Evolutionary conservation across 2,888 invertebrate species (phyloP).

Genomic region (Rhodophaea formosa): DNA sequence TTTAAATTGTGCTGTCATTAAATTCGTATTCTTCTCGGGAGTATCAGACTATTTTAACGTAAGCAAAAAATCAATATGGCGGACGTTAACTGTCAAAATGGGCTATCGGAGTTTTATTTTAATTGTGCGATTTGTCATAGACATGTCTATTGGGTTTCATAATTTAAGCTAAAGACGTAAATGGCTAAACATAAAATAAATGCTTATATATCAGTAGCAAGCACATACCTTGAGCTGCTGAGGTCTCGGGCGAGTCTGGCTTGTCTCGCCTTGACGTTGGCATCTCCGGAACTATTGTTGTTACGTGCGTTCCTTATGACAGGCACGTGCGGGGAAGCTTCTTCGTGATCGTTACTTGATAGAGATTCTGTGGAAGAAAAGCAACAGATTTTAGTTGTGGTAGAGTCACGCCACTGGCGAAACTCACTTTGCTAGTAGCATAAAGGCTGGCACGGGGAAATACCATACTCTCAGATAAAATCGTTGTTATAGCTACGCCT

Average conservation of each 20-base stretch:
- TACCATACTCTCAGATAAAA: too few relatives aligned
- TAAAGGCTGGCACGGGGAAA: too few relatives aligned
- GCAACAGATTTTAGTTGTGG: background rate
- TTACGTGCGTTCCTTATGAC: conserved; percentile 64
- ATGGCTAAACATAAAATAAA: background rate
- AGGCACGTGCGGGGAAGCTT: conserved; percentile 63
- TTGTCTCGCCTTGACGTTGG: conserved; percentile 69
- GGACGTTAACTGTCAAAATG: too few relatives aligned
- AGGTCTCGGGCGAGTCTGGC: conserved; percentile 71
- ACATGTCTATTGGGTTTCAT: background rate
- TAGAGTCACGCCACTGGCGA: too few relatives aligned
- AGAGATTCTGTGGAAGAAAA: conserved; percentile 55
- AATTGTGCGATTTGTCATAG: too few relatives aligned
- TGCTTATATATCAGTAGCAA: background rate
- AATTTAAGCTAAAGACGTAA: background rate
- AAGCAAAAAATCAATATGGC: too few relatives aligned
- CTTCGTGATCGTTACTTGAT: conserved; percentile 72
- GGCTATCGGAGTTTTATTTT: too few relatives aligned
- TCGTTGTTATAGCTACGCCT: too few relatives aligned
- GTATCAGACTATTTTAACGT: too few relatives aligned
- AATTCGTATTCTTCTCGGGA: too few relatives aligned
- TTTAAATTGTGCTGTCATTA: too few relatives aligned
- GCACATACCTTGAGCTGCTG: conserved; percentile 65
- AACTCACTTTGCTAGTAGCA: too few relatives aligned
- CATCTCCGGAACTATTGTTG: conserved; percentile 62